phyloP scores from a whole-genome alignment of 2,888 invertebrate species.

The Caenorhabditis plicata region DNA sequence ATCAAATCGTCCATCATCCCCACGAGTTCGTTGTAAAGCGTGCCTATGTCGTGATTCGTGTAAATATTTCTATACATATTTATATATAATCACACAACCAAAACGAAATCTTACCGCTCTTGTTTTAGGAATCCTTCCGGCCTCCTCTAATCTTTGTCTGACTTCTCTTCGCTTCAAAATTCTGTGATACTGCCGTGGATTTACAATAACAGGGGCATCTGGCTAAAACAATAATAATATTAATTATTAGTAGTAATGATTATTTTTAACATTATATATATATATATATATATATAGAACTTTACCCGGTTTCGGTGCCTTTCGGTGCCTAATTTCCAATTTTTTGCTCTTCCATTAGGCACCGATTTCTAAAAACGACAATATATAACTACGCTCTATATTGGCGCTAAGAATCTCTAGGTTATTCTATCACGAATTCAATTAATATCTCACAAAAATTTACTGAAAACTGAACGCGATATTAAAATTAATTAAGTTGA shows the following conservation, averaged over 20 bases:
- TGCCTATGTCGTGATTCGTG: conserved; percentile 1
- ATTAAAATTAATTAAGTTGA: too few species aligned
- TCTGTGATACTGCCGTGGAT: conserved; percentile 1
- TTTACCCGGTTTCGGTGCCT: neutral
- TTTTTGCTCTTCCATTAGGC: too few species aligned
- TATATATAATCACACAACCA: too few species aligned
- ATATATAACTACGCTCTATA: too few species aligned
- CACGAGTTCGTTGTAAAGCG: neutral
- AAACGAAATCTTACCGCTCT: neutral
- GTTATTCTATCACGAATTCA: too few species aligned
- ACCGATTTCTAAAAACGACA: too few species aligned
- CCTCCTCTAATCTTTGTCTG: neutral
- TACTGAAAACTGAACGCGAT: too few species aligned
- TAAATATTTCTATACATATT: too few species aligned
- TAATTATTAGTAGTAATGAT: neutral
- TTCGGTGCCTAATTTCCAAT: neutral
- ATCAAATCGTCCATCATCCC: neutral
- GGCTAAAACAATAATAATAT: neutral
- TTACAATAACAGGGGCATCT: neutral
- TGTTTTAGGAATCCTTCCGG: neutral
- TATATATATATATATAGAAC: neutral
- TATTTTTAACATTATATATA: neutral
- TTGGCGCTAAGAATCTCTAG: too few species aligned
- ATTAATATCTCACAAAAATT: too few species aligned
- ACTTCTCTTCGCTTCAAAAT: neutral